phyloP scores from a whole-genome alignment of 2,888 invertebrate genomes.

The Thysanoteuthis rhombus region DNA sequence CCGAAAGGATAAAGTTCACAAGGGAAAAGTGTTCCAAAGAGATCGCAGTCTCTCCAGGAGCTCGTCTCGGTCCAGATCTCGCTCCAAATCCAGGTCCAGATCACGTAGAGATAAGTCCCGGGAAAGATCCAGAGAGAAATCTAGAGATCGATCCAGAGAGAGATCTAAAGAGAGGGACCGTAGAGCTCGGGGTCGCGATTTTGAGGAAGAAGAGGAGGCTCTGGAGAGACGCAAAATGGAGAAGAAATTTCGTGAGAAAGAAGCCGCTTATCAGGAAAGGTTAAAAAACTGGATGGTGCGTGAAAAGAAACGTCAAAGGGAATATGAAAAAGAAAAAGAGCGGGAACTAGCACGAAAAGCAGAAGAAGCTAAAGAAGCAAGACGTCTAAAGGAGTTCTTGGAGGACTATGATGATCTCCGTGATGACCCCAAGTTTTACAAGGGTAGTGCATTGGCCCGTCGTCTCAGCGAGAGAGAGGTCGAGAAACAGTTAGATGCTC shows the following conservation, averaged over 20 bases:
- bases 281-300: constrained; percentile 67
- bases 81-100: constrained; percentile 47
- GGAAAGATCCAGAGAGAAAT: constrained; percentile 29
- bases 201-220: constrained; percentile 84
- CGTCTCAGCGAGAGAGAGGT: constrained; percentile 91
- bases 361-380: constrained; percentile 90
- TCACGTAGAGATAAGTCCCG: constrained; percentile 38
- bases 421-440: constrained; percentile 97
- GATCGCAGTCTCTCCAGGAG: constrained; percentile 18
- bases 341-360: constrained; percentile 85
- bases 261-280: constrained; percentile 92
- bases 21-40: constrained; percentile 15
- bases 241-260: constrained; percentile 91
- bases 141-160: constrained; percentile 49
- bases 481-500: constrained; percentile 90
- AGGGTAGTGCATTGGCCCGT: constrained; percentile 89
- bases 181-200: constrained; percentile 58
- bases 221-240: constrained; percentile 90
- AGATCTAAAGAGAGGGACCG: constrained; percentile 52
- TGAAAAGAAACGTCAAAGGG: constrained; percentile 74
- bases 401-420: constrained; percentile 99
- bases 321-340: constrained; percentile 87
- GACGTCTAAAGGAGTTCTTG: constrained; percentile 93
- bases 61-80: constrained; percentile 42
- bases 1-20: constrained; percentile 20